Evolutionary conservation across 2,888 invertebrate genomes (phyloP), one percentile per base, ranked within the genome.

Genomic region (Pristionchus entomophagus): DNA sequence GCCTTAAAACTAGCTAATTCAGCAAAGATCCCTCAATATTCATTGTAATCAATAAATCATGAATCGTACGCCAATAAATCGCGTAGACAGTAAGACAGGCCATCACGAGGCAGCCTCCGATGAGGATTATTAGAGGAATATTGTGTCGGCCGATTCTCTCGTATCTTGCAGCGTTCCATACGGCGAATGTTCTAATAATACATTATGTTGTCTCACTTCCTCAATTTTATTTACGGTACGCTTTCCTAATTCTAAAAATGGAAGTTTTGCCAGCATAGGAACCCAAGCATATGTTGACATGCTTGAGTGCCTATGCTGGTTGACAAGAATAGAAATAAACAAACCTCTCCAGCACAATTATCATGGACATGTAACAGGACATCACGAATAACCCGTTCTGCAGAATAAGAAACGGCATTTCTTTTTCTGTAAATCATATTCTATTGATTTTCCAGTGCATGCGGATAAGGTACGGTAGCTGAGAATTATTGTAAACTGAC

Each of bases 361-460:
- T 17, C 73, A 73, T 10, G 6, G 41, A 73, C 1, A 73, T 45
- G 41, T 26, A 41, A 14, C 73, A 41, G 0, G 73, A 45, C 41
- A 73, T 73, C 3, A 19, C 19, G 26, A 73, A 73, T 45, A 73
- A 6, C 17, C 73, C 73, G 73, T 73, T 73, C 26, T 73, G 73
- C 0, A n/a, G n/a, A 0, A 41, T 6, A 1, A 26, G n/a, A 26
- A 73, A 73, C n/a, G n/a, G 45, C n/a, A 2, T 22, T 26, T 73
- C 41, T 12, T 73, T 73, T 1, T 1, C 73, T 73, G 26, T 41
- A 73, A 41, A 3, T 19, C 1, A 14, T 2, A 10, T 35, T n/a
- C n/a, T n/a, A n/a, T n/a, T n/a, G n/a, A n/a, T n/a, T n/a, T n/a
- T n/a, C n/a, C n/a, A n/a, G n/a, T n/a, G n/a, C n/a, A n/a, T n/a